These are phyloP conservation scores for Isoperla grammatica DNA, from an alignment of 2,888 invertebrate genomes.

Conservation along the genomic window DNA sequence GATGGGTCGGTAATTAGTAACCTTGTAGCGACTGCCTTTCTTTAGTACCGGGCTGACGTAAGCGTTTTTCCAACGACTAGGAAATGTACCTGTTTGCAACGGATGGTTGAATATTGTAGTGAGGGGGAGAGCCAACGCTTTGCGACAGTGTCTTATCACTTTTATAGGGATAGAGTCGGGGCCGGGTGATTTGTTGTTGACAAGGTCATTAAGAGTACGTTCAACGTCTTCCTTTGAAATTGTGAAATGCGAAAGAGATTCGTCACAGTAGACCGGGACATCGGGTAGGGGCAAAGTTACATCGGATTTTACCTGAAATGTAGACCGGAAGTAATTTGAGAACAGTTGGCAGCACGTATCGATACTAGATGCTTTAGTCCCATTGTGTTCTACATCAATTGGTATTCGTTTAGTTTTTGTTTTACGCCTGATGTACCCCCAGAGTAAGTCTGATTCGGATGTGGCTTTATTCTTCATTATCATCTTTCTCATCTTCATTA, in stretches of 20 bases:
- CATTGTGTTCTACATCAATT: background rate
- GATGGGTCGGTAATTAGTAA: background rate
- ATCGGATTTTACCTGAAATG: background rate
- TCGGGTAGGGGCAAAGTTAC: background rate
- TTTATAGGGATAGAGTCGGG: constrained; percentile 5
- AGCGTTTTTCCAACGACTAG: background rate
- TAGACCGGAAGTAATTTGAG: background rate
- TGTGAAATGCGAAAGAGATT: background rate
- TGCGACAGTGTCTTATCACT: background rate
- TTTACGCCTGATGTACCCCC: background rate
- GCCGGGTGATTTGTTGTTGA: background rate
- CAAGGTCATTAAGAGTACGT: background rate
- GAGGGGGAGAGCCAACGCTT: background rate
- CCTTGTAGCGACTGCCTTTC: background rate
- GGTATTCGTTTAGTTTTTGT: background rate
- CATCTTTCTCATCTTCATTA: too few relatives aligned
- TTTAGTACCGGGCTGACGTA: constrained; percentile 3
- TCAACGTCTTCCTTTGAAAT: background rate
- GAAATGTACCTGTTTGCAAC: background rate
- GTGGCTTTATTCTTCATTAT: too few relatives aligned
- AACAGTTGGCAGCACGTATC: background rate
- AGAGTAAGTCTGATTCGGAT: constrained; percentile 2
- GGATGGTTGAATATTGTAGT: background rate
- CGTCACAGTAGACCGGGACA: background rate
- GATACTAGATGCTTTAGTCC: background rate